A percentile compares a stretch with the other conserved stretches of the same genome.
Conservation (phyloP, 1,140 invertebrate species). For the Delia radicum region DNA sequence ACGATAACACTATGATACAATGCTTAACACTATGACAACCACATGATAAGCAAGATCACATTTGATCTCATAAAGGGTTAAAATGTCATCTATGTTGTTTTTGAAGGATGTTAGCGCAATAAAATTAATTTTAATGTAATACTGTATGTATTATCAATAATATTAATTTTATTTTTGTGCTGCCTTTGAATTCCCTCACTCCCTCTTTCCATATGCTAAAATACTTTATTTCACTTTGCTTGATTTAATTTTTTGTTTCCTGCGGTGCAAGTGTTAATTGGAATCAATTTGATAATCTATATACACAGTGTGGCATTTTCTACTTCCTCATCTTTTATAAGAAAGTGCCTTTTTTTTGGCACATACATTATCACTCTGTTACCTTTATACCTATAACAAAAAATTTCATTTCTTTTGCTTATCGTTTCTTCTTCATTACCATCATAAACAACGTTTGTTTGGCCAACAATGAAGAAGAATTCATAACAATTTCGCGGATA, state of each 20-base stretch:
- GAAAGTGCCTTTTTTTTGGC: neutral
- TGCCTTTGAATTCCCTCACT: too few relatives aligned
- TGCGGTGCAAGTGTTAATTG: constrained; percentile 56
- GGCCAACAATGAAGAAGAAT: neutral
- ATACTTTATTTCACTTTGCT: neutral
- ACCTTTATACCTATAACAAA: neutral
- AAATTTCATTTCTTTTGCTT: neutral
- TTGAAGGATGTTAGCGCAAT: constrained; percentile 9
- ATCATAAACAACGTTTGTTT: neutral
- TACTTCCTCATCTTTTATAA: neutral
- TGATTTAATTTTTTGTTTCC: constrained; percentile 11
- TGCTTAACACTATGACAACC: too few relatives aligned
- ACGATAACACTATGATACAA: too few relatives aligned
- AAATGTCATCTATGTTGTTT: neutral
- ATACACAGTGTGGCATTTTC: constrained; percentile 12
- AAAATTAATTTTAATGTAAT: constrained; percentile 16
- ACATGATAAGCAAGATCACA: too few relatives aligned
- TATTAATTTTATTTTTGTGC: neutral
- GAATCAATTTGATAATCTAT: constrained; percentile 56
- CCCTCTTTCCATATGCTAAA: neutral
- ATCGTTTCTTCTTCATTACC: neutral
- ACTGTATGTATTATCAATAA: neutral
- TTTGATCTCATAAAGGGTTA: constrained; percentile 7
- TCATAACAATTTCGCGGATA: constrained; percentile 52
- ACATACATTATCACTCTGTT: neutral